Conservation (phyloP, 2,888 invertebrate genomes). For the Agrotis exclamationis region DNA sequence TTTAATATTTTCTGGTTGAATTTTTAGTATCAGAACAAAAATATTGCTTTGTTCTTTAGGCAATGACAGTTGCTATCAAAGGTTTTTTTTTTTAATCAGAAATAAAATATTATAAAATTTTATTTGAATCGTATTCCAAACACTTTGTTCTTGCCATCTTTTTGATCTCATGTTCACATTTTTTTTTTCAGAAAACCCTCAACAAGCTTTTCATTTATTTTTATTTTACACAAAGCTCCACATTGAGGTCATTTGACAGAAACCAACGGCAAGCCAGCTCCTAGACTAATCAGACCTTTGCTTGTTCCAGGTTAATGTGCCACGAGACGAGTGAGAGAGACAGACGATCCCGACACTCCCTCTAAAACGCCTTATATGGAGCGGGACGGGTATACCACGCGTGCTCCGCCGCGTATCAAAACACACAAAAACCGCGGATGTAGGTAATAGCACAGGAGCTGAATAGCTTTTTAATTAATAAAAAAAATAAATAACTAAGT, state of each 20-base stretch:
- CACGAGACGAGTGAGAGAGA: conserved; percentile 79
- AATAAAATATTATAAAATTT: conserved; percentile 2
- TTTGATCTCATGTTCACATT: conserved; percentile 8
- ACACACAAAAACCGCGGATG: conserved; percentile 82
- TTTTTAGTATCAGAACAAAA: not conserved
- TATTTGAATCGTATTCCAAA: conserved; percentile 1
- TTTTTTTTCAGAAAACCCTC: conserved; percentile 31
- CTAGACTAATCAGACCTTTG: conserved; percentile 72
- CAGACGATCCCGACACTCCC: conserved; percentile 74
- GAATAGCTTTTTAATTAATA: conserved; percentile 60
- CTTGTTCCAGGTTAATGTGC: conserved; percentile 85
- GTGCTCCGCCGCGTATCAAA: conserved; percentile 83
- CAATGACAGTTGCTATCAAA: not conserved
- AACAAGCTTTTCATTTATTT: conserved; percentile 51
- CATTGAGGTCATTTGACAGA: conserved; percentile 60
- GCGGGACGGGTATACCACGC: conserved; percentile 85
- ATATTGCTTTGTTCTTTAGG: too few relatives aligned
- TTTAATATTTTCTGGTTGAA: not conserved
- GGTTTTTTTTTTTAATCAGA: not conserved
- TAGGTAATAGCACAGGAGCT: conserved; percentile 82
- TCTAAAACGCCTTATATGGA: conserved; percentile 88
- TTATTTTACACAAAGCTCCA: conserved; percentile 39
- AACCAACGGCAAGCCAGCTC: conserved; percentile 45
- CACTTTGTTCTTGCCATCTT: not conserved
- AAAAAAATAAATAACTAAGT: conserved; percentile 47